A percentile compares a stretch with the other conserved stretches of the same genome.
These are phyloP conservation scores for Otolemur crassicaudatus DNA, from an alignment of 2,797 vertebrate species.

Conservation along the genomic window DNA sequence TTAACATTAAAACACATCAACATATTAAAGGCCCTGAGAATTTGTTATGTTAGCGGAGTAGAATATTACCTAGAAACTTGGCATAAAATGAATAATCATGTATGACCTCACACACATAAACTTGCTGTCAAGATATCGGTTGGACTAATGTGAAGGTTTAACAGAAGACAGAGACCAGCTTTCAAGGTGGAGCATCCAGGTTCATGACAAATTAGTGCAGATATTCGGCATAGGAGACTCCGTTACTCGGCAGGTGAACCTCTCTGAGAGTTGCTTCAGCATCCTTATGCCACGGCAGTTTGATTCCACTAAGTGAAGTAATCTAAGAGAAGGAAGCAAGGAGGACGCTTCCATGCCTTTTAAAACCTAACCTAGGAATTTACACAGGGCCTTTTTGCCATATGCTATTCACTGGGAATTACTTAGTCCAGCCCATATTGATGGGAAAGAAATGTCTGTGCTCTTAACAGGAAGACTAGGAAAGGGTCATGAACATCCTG, in stretches of 20 bases:
- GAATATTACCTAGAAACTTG: background rate
- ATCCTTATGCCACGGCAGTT: background rate
- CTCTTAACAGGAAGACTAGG: background rate
- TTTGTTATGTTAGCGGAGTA: background rate
- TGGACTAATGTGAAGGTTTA: background rate
- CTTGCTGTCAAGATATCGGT: background rate
- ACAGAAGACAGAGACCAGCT: background rate
- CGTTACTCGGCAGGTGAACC: background rate
- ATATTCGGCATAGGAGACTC: background rate
- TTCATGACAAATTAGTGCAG: background rate
- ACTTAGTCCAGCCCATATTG: background rate
- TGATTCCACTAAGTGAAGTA: background rate
- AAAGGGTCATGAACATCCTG: background rate
- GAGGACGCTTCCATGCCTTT: background rate
- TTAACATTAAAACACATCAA: background rate
- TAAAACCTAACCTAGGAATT: background rate
- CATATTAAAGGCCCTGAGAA: background rate
- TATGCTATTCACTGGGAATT: background rate
- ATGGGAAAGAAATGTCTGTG: background rate
- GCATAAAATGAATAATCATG: background rate
- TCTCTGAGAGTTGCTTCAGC: background rate
- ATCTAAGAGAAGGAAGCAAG: background rate
- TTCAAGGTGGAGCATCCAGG: background rate
- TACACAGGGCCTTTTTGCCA: background rate
- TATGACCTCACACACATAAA: background rate